phyloP scores from a whole-genome alignment of 2,888 invertebrate genomes.

The Macaria liturata region DNA sequence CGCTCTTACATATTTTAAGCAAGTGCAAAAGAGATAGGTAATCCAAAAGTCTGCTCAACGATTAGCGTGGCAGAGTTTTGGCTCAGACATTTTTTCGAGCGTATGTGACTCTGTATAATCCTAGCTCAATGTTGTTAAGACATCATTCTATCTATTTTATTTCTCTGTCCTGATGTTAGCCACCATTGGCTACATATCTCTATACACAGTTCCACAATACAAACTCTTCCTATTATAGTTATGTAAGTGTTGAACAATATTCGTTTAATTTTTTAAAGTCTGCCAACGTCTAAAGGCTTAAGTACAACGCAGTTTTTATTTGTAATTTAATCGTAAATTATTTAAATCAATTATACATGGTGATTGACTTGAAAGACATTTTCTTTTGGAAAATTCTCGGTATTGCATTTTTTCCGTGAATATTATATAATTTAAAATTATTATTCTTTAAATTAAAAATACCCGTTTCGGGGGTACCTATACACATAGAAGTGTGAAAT shows the following conservation, averaged over 20 bases:
- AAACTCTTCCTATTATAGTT: neutral
- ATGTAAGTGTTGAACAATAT: constrained; percentile 56
- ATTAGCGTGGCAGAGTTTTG: too few species aligned
- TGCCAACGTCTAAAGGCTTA: constrained; percentile 19
- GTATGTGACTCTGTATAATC: too few species aligned
- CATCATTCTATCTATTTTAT: too few species aligned
- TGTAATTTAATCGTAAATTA: constrained; percentile 18
- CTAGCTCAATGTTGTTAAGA: too few species aligned
- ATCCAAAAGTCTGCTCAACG: too few species aligned
- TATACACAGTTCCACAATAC: neutral
- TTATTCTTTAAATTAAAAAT: neutral
- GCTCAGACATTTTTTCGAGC: too few species aligned
- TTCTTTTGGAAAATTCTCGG: constrained; percentile 4
- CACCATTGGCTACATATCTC: neutral
- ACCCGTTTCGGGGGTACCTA: constrained; percentile 18
- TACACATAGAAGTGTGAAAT: neutral
- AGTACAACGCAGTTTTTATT: constrained; percentile 25
- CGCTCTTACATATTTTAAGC: too few species aligned
- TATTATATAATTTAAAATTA: neutral
- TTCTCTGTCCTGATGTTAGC: too few species aligned
- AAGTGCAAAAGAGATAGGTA: too few species aligned
- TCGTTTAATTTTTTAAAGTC: constrained; percentile 25
- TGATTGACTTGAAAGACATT: constrained; percentile 25
- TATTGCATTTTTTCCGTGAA: constrained; percentile 7
- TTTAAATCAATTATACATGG: constrained; percentile 23